Base-by-base conservation (phyloP, 1,140 invertebrate genomes). In the Ylistrum balloti region DNA sequence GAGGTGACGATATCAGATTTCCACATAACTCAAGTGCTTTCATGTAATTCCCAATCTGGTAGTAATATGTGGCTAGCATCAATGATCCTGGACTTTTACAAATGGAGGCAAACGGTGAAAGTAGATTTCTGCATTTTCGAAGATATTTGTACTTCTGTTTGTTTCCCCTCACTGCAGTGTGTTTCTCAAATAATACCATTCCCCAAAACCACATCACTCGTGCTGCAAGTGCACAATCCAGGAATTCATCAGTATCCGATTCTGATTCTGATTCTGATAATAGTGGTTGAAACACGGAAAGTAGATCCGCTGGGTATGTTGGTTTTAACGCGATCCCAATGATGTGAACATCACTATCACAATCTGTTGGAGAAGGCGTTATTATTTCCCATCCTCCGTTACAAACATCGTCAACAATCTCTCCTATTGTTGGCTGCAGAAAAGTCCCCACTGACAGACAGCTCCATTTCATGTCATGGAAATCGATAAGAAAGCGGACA, bases 21-120 rank as follows among this genome's bases (percentile, higher is more conserved):
- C 28, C 56, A 74, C 56, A 74, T 17, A 74, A 3, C 28, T 28
- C n/a, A 2, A 74, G 56, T 74, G 56, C 28, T 28, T 74, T 74
- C 22, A 28, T 74, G n/a, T 74, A 74, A 74, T 74, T 28, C 56
- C 56, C 56, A 28, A n/a, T 74, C 56, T 74, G 56, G n/a, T 74
- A 74, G 56, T 74, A 17, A 74, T 74, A 74, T 28, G 56, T 74
- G 1, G 56, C 56, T 11, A 74, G 28, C 56, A 0, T 74, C n/a
- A 74, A n/a, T 74, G 28, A n/a, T 28, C 56, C 56, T n/a, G 56
- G 56, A 17, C 56, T 74, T n/a, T 0, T 28, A 74, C 56, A 74
- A 2, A 17, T 11, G 5, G 20, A 5, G 0, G 56, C n/a, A 28
- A 74, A 17, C 17, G 56, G 56, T n/a, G 22, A 28, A 5, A 74